Percentiles rank a stretch among this genome's conserved stretches.
Conservation (phyloP, 2,888 invertebrate species). For the Chymomyza procnemis region DNA sequence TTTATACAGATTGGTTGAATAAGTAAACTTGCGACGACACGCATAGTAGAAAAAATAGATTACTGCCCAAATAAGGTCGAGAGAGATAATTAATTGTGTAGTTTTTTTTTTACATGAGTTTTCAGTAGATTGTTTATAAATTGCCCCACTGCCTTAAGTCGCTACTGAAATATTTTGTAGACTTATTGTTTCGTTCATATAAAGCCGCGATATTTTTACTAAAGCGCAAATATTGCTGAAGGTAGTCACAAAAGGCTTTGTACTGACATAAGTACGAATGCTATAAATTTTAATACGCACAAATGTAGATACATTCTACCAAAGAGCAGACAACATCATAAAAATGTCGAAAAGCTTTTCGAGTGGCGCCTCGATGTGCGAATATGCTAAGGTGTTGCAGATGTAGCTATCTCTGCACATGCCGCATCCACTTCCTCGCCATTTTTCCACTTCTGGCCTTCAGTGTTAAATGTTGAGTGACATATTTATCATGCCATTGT, state of each 20-base stretch:
- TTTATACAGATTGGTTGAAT: no score
- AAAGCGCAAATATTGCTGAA: conserved; percentile 9
- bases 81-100: no score
- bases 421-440: neutral
- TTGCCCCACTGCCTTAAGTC: no score
- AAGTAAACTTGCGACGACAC: no score
- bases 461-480: conserved; percentile 29
- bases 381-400: neutral
- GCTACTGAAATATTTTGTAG: no score
- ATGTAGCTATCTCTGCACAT: neutral
- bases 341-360: conserved; percentile 49
- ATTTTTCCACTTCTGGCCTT: conserved; percentile 36
- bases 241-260: conserved; percentile 12
- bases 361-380: neutral
- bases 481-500: conserved; percentile 57
- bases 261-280: neutral
- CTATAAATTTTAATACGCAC: neutral
- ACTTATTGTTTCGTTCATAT: conserved; percentile 39
- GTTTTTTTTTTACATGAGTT: no score
- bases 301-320: conserved; percentile 2
- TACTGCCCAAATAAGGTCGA: no score
- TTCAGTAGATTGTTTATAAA: no score
- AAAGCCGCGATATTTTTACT: conserved; percentile 49
- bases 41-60: no score
- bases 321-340: conserved; percentile 47